Base-by-base conservation (phyloP, 2,113 vertebrate genomes). In the Mandrillus leucophaeus region DNA sequence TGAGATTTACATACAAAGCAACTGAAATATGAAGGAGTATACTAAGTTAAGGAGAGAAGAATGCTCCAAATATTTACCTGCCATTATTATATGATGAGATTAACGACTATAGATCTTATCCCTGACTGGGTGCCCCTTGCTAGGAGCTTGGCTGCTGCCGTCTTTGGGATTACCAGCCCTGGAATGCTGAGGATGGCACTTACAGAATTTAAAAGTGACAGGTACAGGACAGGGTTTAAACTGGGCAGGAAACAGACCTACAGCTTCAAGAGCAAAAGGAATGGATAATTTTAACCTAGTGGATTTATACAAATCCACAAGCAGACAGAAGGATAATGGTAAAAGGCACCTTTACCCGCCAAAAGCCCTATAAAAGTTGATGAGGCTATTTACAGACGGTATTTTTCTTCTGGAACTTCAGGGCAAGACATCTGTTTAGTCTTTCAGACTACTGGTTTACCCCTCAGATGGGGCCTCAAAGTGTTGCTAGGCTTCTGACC, bases 31-130 rank as follows among this genome's bases (percentile, higher is more conserved):
- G 50, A 38, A 9, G 27, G 30, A 23, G 64, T 0, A 38, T 0
- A 32, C 52, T 84, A 68, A 57, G 52, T 35, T 13, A 57, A 68
- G 30, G 73, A 85, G 40, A 61, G 20, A 55, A 13, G 40, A 61
- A 30, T 16, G 30, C 5, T 40, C 43, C 3, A 13, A 86, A 30
- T 76, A 81, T 52, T 38, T 55, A 45, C 75, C 61, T 85, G 57
- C 85, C 11, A 0, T 35, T 55, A n/a, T 4, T 13, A 45, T 0
- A 59, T 0, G 57, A 55, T 6, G 3, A 0, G 8, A 2, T 38
- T 18, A 35, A 66, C 4, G 5, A 75, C 85, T 25, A n/a, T 0
- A 35, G 80, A 30, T 48, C 70, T 40, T 18, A 64, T n/a, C 20
- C 25, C 1, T 3, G 30, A 32, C 32, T 48, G n/a, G 22, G 3